These are phyloP conservation scores for Odontothrips loti DNA, from an alignment of 2,888 invertebrate genomes.

Conservation along the genomic window DNA sequence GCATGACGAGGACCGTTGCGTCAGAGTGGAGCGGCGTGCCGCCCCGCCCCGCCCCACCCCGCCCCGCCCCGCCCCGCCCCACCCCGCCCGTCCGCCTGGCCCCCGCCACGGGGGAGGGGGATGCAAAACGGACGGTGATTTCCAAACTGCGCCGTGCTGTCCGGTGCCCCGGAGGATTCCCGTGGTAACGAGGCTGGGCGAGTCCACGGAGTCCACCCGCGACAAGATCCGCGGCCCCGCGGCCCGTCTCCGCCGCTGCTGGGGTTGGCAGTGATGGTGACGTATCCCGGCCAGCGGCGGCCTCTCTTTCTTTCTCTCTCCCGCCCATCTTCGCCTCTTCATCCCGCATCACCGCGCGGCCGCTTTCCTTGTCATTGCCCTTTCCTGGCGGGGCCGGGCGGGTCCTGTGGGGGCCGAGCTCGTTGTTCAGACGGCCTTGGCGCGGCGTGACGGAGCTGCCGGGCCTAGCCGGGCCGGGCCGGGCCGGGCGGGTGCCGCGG, in stretches of 20 bases:
- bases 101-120: background rate
- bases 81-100: no score
- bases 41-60: no score
- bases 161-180: no score
- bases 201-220: no score
- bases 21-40: background rate
- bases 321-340: no score
- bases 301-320: background rate
- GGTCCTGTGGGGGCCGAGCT: background rate
- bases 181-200: no score
- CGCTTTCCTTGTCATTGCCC: no score
- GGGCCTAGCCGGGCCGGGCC: background rate
- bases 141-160: slow-evolving; percentile 1
- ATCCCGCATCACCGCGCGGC: no score
- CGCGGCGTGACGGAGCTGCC: background rate
- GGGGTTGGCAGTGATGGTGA: background rate
- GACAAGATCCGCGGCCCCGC: no score
- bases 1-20: slow-evolving; percentile 9
- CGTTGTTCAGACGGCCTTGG: background rate
- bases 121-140: slow-evolving; percentile 16
- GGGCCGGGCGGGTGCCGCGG: background rate
- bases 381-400: background rate
- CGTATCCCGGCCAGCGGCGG: background rate
- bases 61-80: no score
- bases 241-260: no score